phyloP scores from a whole-genome alignment of 2,113 vertebrate species.

The Podilymbus podiceps region DNA sequence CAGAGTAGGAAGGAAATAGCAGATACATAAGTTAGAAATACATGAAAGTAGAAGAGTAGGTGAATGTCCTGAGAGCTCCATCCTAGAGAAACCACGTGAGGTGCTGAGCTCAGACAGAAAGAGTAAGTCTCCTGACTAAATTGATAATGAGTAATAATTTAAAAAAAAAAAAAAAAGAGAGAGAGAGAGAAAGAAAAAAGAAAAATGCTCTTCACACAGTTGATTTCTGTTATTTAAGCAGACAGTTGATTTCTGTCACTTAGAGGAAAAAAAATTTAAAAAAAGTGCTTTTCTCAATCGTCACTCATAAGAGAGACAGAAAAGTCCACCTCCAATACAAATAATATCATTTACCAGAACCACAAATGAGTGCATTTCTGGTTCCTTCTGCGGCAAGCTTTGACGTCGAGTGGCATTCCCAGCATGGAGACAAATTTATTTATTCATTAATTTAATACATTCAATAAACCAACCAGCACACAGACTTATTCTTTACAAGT shows the following conservation, averaged over 20 bases:
- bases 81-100: neutral
- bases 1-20: no score
- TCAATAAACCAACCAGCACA: conserved; percentile 69
- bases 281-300: neutral
- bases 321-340: neutral
- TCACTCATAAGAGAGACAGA: neutral
- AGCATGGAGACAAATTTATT: conserved; percentile 61
- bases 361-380: neutral
- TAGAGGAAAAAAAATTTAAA: neutral
- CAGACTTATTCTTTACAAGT: conserved; percentile 69
- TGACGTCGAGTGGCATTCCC: conserved; percentile 16
- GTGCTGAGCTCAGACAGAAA: neutral
- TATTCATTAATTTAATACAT: conserved; percentile 72
- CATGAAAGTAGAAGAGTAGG: neutral
- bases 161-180: no score
- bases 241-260: neutral
- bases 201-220: neutral
- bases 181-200: no score
- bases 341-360: neutral
- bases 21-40: neutral
- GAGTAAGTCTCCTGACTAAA: neutral
- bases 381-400: neutral
- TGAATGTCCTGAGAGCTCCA: neutral
- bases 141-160: neutral
- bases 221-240: neutral